Evolutionary conservation across 2,797 vertebrate species (phyloP), one percentile per base, ranked within the genome.

Genomic region (Acanthurus lineatus): DNA sequence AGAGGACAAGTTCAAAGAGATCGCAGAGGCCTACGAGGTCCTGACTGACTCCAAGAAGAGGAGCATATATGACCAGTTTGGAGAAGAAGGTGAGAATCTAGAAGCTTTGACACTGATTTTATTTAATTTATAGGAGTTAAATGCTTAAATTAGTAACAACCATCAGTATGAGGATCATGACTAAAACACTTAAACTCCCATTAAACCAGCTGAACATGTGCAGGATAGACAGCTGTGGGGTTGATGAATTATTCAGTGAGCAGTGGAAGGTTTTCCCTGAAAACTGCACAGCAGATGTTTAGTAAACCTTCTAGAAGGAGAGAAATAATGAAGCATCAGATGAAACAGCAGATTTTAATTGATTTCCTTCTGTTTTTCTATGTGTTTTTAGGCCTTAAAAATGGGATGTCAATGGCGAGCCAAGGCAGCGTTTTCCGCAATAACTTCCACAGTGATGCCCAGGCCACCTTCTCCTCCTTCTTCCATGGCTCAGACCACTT

Each of bases 41-140:
- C 93, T 99, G 85, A 97, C 95, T 0, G 98, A 99, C 93, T 95
- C 97, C 79, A 97, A 97, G 81, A 99, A 98, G 91, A 95, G 96
- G 71, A 95, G 94, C 0, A 91, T 98, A 35, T 99, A 99, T 0
- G 98, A 99, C 90, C 97, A 98, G 78, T 98, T 97, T 6, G 98
- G 98, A 79, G 96, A 98, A 84, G 96, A 98, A 97, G 97, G 97
- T 98, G 77, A 92, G 92, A 45, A 4, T 6, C 12, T 28, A 12
- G 1, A 19, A 53, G n/a, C 69, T 22, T 40, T 56, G 52, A 20
- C 1, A 25, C 10, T 52, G 19, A 1, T 56, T 11, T 15, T 28
- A 64, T 57, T 64, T 47, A 19, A 76, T 57, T 40, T 11, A 12
- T 8, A 11, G 10, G 5, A 63, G 17, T 69, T 56, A 42, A 69